phyloP scores from a whole-genome alignment of 2,888 invertebrate genomes.

The Heliconius cydno region DNA sequence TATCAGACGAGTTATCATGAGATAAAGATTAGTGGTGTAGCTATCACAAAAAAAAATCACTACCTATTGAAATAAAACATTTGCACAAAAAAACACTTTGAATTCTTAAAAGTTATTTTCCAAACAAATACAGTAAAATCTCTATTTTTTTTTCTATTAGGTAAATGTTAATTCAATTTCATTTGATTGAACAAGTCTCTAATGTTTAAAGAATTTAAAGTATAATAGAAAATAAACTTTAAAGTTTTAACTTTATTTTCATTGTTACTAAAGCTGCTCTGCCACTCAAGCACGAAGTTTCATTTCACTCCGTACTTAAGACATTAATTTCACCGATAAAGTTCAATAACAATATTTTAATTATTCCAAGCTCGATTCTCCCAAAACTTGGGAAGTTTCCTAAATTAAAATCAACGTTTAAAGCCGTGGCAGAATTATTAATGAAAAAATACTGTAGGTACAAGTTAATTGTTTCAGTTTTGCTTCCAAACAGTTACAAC shows the following conservation, averaged over 20 bases:
- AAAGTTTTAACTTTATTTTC: background rate
- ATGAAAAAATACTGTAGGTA: background rate
- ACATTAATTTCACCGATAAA: conserved; percentile 6
- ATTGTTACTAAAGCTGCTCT: background rate
- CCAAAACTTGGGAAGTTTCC: conserved; percentile 11
- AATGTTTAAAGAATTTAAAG: background rate
- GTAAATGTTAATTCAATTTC: background rate
- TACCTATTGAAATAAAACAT: background rate
- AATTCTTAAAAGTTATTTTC: no score
- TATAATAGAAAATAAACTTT: background rate
- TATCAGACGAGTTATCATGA: no score
- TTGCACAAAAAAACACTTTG: background rate
- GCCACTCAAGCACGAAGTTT: background rate
- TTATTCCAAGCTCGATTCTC: background rate
- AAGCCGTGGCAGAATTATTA: background rate
- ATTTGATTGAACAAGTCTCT: background rate
- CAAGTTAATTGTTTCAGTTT: conserved; percentile 27
- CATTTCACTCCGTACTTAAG: conserved; percentile 10
- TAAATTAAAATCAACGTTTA: conserved; percentile 16
- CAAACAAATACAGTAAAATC: no score
- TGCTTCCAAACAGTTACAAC: background rate
- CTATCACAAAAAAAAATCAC: no score
- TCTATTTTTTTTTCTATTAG: background rate
- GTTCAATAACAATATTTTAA: conserved; percentile 18
- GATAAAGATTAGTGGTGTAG: no score